Evolutionary conservation across 1,140 invertebrate species (phyloP).

Genomic region (Ostrea denselamellosa): DNA sequence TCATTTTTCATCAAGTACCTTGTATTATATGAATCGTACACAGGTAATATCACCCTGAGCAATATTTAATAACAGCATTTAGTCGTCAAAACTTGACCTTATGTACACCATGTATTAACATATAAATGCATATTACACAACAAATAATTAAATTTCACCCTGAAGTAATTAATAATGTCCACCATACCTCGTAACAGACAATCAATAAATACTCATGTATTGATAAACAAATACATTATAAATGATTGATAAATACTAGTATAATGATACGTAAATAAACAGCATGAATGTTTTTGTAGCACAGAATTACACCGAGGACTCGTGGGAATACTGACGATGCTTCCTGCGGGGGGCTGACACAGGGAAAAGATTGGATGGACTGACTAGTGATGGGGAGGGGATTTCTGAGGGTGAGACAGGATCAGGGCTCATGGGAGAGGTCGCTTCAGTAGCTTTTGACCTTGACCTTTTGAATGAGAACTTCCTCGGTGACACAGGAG

Average conservation of each 20-base stretch:
- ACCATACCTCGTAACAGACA: too few relatives aligned
- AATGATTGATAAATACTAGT: neutral
- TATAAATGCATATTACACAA: too few relatives aligned
- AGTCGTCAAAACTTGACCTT: too few relatives aligned
- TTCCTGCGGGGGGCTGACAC: conserved; percentile 48
- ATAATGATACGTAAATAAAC: neutral
- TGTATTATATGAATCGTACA: too few relatives aligned
- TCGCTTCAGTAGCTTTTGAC: conserved; percentile 54
- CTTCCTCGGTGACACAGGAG: conserved; percentile 54
- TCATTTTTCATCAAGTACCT: too few relatives aligned
- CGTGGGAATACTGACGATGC: conserved; percentile 55
- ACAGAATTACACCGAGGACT: conserved; percentile 57
- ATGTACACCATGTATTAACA: too few relatives aligned
- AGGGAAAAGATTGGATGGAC: conserved; percentile 43
- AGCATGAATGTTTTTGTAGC: neutral
- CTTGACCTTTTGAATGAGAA: conserved; percentile 63
- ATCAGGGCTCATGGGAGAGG: conserved; percentile 55
- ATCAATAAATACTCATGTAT: too few relatives aligned
- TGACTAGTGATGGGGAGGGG: conserved; percentile 50
- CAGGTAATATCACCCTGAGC: too few relatives aligned
- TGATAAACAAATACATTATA: too few relatives aligned
- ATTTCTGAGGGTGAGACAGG: conserved; percentile 22
- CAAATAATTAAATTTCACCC: too few relatives aligned
- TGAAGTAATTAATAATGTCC: too few relatives aligned
- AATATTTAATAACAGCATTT: too few relatives aligned